Evolutionary conservation across 2,797 vertebrate genomes (phyloP), one percentile per base, ranked within the genome.

Genomic region (Smutsia gigantea): DNA sequence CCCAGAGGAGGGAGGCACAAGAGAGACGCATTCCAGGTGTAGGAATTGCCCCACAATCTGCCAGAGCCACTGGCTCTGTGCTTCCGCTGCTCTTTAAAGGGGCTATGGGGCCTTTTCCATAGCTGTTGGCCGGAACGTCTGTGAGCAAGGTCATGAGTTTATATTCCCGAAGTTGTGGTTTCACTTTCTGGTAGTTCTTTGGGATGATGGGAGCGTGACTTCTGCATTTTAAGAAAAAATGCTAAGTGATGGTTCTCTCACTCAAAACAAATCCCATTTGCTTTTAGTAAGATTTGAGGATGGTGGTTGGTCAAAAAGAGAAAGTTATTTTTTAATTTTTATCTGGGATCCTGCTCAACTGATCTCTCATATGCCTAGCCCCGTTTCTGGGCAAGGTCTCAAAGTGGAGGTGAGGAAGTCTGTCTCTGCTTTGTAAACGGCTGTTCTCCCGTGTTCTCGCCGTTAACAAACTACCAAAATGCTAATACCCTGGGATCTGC

Each of bases 381-480:
- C 51, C 57, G 7, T 68, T 95, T 87, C 93, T 92, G 91, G 91
- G 79, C 85, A 69, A 18, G 37, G 49, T 87, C 64, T 97, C 90
- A 57, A 51, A 29, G 21, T 25, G 9, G 27, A 78, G 68, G 72
- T 57, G 63, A 93, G 87, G 63, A 92, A 72, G 53, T 68, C 94
- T 88, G 94, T 68, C 63, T 90, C 51, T 74, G 85, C 51, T 92
- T 83, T 55, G 34, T 87, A 72, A 72, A 57, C 0, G 10, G 57
- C n/a, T 68, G 14, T 71, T 68, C 57, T 78, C 71, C 57, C 4
- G 0, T 37, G 61, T 37, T 77, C 78, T 89, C 49, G 4, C 11
- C 86, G 78, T 61, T 82, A 92, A 83, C 90, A 81, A 74, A 71
- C n/a, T 49, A 74, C 27, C 17, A 5, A 37, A 66, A 59, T 68